Conservation (phyloP, 2,113 vertebrate genomes). For the Heloderma charlesbogerti region DNA sequence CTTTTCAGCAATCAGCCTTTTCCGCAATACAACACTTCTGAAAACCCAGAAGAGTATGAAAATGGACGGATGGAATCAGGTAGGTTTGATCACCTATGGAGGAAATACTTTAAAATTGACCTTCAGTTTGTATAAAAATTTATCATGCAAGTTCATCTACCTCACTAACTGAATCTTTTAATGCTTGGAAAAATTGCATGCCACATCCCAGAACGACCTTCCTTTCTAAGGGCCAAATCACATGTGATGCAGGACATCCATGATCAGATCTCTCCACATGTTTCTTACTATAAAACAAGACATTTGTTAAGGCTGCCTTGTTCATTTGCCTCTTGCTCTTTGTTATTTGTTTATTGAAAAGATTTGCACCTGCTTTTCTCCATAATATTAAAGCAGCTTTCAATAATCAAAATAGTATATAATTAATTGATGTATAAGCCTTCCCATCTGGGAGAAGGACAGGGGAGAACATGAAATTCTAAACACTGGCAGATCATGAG, state of each 20-base stretch:
- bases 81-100: slow-evolving; percentile 51
- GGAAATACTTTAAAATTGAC: background rate
- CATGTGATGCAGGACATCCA: background rate
- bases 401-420: too few relatives aligned
- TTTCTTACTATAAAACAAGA: background rate
- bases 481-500: too few relatives aligned
- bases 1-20: slow-evolving; percentile 97
- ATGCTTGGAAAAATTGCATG: background rate
- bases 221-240: background rate
- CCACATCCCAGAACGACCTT: background rate
- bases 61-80: slow-evolving; percentile 73
- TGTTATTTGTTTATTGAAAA: too few relatives aligned
- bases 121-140: background rate
- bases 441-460: too few relatives aligned
- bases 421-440: too few relatives aligned
- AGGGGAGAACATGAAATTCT: too few relatives aligned
- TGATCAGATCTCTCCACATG: background rate
- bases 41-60: slow-evolving; percentile 67
- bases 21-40: slow-evolving; percentile 72
- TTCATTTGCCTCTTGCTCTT: too few relatives aligned
- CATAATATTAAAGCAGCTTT: too few relatives aligned
- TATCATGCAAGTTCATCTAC: background rate
- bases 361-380: too few relatives aligned
- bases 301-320: too few relatives aligned
- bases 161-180: background rate